Evolutionary conservation across 2,888 invertebrate genomes (phyloP), one percentile per base, ranked within the genome.

Genomic region (Pristionchus arcanus): DNA sequence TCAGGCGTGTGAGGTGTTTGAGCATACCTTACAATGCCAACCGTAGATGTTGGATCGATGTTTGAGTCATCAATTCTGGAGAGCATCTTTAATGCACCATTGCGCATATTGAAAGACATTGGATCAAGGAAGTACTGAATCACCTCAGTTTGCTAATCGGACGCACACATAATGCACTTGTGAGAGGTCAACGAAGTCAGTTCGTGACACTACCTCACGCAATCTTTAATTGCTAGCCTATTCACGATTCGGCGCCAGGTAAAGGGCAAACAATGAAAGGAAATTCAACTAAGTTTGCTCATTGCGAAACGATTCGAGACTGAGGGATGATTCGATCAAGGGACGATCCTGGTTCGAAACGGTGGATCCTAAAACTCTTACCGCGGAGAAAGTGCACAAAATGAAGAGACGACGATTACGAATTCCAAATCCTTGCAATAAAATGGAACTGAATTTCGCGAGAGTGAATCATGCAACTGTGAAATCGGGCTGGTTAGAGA

Each of bases 401-500:
- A 4, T 59, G 59, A 25, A 59, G 19, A 21, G 16, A 25, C 16
- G 16, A 21, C 59, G 59, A 59, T 59, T 13, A 9, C 16, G 59
- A 4, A 19, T 1, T 25, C 15, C 0, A 28, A 15, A 5, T 21
- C 66, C 66, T 66, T n/a, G n/a, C n/a, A n/a, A n/a, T n/a, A n/a
- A n/a, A n/a, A n/a, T n/a, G n/a, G n/a, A n/a, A n/a, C 28, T 66
- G 28, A 66, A 66, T 66, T 66, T 66, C 66, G 63, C n/a, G 9
- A 59, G 59, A 59, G 59, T 21, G 59, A 66, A 66, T 3, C 68
- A 28, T 4, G 71, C 71, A 34, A 71, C 71, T 71, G 77, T 77
- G 77, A 77, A 77, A 77, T 77, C 77, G 77, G 77, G n/a, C 77
- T 77, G 49, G 77, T 77, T 49, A n/a, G 25, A 3, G 2, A 34